These are phyloP conservation scores for Aurelia sp. DNA, from an alignment of 30 jellyfish, hydroid and myxozoan genomes.

Conservation along the genomic window DNA sequence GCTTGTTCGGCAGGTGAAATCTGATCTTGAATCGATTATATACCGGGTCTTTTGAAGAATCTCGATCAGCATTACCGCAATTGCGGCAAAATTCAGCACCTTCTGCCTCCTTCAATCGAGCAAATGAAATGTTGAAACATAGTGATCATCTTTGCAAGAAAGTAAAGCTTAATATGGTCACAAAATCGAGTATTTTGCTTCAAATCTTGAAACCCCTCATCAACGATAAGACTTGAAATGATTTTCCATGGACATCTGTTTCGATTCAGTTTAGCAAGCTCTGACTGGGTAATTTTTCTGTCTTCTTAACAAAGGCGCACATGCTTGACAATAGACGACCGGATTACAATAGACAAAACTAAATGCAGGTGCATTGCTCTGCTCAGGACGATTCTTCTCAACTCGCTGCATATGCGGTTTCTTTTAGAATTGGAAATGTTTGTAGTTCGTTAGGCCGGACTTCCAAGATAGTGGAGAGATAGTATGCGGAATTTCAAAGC, in stretches of 20 bases:
- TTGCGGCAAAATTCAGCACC: too few relatives aligned
- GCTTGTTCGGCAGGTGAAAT: slow-evolving; percentile 45
- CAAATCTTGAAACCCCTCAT: slow-evolving; percentile 6
- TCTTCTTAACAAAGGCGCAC: slow-evolving; percentile 36
- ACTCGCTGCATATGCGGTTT: too few relatives aligned
- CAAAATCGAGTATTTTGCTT: neutral
- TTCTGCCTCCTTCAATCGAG: neutral
- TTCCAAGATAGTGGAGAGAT: too few relatives aligned
- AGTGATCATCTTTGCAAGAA: too few relatives aligned
- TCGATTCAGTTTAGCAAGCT: slow-evolving; percentile 35
- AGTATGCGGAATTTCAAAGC: too few relatives aligned
- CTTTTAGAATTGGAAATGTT: too few relatives aligned
- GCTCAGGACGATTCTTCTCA: too few relatives aligned
- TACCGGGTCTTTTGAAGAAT: neutral
- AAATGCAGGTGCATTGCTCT: slow-evolving; percentile 50
- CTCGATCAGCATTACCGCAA: neutral
- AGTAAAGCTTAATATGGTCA: too few relatives aligned
- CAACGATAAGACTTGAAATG: slow-evolving; percentile 43
- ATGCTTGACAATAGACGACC: slow-evolving; percentile 23
- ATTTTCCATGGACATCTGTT: slow-evolving; percentile 64
- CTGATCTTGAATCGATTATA: slow-evolving; percentile 11
- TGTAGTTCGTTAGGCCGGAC: too few relatives aligned
- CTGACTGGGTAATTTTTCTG: slow-evolving; percentile 52
- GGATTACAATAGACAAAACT: slow-evolving; percentile 35
- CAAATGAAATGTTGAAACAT: too few relatives aligned